Evolutionary conservation across 2,888 invertebrate species (phyloP), one percentile per base, ranked within the genome.

Genomic region (Odontocerum albicorne): DNA sequence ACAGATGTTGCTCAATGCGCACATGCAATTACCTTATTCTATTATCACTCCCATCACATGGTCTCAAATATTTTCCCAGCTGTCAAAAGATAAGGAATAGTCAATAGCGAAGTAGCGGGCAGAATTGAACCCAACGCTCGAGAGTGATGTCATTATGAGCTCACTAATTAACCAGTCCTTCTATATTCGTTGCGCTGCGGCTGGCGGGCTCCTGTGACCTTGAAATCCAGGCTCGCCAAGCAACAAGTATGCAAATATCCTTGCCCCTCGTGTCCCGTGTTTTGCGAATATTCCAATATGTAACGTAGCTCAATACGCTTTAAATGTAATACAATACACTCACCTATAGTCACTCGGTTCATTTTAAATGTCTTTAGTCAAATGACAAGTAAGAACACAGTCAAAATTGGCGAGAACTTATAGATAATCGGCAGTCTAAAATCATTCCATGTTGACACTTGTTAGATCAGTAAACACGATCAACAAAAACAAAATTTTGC

Each of bases 61-160:
- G 45, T 38, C 40, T 13, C 20, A 43, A 36, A 31, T 35, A 39
- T 51, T 35, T 17, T 15, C 15, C 17, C 45, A 7, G 39, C 32
- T 38, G 42, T 32, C 32, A 7, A n/a, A 22, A 32, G 52, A 52
- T 52, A 52, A 52, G 21, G 38, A 40, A 31, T 13, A 27, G 10
- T 36, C 32, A 40, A 46, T 52, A 50, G 22, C 40, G 21, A 32
- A 27, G 20, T 27, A 20, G 32, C 32, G 32, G 40, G 39, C 52
- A 38, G 19, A 20, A 12, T 36, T 17, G 20, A 35, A 36, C 36
- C 36, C 36, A 43, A 27, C 17, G 17, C 8, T 22, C 49, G 51
- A 21, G 22, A 53, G 60, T 74, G 75, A 75, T 74, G 73, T 74
- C 75, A 75, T 71, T 63, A 72, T 75, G 75, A 75, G 72, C 73